These are phyloP conservation scores for Luffia ferchaultella DNA, from an alignment of 2,888 invertebrate species.

Conservation along the genomic window DNA sequence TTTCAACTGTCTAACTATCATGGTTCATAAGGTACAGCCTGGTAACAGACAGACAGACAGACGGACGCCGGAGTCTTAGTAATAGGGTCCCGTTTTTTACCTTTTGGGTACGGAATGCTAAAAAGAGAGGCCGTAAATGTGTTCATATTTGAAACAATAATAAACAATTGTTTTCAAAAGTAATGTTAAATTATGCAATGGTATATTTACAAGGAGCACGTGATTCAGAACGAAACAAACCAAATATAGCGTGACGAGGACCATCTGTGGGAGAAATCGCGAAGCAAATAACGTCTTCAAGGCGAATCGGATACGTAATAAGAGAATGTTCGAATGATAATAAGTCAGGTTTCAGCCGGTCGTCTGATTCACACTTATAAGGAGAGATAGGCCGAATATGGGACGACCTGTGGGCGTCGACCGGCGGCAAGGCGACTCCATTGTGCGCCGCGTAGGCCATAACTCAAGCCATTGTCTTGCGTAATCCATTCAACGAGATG, in stretches of 20 bases:
- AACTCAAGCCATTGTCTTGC: conserved; percentile 46
- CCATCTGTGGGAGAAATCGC: conserved; percentile 1
- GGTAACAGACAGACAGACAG: too few species aligned
- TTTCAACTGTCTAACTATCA: too few species aligned
- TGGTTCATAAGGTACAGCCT: too few species aligned
- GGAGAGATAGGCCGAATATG: conserved; percentile 45
- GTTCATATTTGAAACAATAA: too few species aligned
- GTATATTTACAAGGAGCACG: too few species aligned
- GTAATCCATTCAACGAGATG: conserved; percentile 33
- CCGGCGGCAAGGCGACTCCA: conserved; percentile 33
- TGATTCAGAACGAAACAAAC: neutral
- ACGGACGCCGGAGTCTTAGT: too few species aligned
- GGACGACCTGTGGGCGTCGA: conserved; percentile 41
- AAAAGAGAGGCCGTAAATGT: too few species aligned
- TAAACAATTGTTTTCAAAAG: too few species aligned
- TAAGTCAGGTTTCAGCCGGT: neutral
- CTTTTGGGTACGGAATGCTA: too few species aligned
- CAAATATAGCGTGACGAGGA: neutral
- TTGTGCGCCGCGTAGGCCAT: conserved; percentile 25
- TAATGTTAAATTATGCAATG: too few species aligned
- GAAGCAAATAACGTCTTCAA: neutral
- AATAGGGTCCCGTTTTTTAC: too few species aligned
- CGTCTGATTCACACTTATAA: conserved; percentile 29
- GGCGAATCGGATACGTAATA: neutral
- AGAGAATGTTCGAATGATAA: neutral